Evolutionary conservation across 2,888 invertebrate genomes (phyloP).

Genomic region (Ectemnius continuus): DNA sequence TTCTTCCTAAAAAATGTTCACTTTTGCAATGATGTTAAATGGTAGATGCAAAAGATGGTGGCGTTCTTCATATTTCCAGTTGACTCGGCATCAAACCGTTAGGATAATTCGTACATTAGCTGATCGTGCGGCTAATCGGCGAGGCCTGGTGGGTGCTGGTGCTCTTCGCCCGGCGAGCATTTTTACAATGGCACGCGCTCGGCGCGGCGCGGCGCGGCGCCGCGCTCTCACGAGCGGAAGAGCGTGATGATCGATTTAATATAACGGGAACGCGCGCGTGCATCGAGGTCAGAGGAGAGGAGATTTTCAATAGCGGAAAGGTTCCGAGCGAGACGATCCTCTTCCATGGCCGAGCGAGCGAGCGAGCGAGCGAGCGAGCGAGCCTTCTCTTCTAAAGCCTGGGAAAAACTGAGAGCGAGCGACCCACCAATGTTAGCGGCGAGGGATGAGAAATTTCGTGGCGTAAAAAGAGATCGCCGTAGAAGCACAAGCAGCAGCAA

Average conservation of each 20-base stretch:
- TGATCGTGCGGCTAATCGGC: neutral
- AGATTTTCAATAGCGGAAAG: slow-evolving; percentile 10
- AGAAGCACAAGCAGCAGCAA: too few relatives aligned
- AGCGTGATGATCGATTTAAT: slow-evolving; percentile 7
- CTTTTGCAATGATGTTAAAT: too few relatives aligned
- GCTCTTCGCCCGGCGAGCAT: neutral
- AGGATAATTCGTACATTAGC: neutral
- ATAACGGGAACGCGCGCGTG: slow-evolving; percentile 6
- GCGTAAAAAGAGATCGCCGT: too few relatives aligned
- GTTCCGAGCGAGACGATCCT: neutral
- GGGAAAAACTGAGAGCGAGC: neutral
- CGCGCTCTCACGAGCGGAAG: slow-evolving; percentile 3
- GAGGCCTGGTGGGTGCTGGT: neutral
- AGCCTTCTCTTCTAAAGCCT: neutral
- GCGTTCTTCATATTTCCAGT: too few relatives aligned
- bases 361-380: too few relatives aligned
- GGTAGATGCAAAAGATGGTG: too few relatives aligned
- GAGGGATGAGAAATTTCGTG: too few relatives aligned
- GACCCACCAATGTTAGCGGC: neutral
- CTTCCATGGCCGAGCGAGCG: neutral
- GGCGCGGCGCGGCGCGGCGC: too few relatives aligned
- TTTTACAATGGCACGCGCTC: slow-evolving; percentile 4
- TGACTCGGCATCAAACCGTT: too few relatives aligned
- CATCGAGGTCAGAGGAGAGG: neutral
- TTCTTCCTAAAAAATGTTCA: too few relatives aligned